Percentiles rank a stretch among this genome's conserved stretches.
Conservation (phyloP, 2,888 invertebrate species). For the Physocephala rufipes region DNA sequence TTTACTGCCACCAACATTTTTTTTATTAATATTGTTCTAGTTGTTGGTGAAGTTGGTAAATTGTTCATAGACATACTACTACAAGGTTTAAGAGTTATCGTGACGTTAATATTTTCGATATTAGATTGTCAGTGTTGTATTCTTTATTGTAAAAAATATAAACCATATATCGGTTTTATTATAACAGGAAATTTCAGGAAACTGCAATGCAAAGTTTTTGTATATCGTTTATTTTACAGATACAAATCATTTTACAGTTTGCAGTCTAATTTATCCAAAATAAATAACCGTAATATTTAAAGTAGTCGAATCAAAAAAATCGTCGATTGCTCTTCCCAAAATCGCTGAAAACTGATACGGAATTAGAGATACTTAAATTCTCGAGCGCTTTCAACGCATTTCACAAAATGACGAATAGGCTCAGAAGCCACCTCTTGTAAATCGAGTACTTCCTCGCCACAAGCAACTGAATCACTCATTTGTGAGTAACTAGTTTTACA, state of each 20-base stretch:
- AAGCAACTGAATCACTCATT: not conserved
- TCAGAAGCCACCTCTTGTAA: conserved; percentile 18
- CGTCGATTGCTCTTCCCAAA: too few species aligned
- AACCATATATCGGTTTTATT: not conserved
- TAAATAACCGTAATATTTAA: too few species aligned
- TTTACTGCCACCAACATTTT: not conserved
- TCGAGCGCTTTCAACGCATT: conserved; percentile 40
- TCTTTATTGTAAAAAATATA: not conserved
- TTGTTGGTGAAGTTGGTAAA: not conserved
- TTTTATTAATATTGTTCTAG: conserved; percentile 7
- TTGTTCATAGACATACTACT: not conserved
- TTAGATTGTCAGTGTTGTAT: too few species aligned
- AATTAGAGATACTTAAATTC: too few species aligned
- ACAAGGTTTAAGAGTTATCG: not conserved
- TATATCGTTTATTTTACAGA: too few species aligned
- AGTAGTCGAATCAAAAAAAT: too few species aligned
- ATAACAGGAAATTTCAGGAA: too few species aligned
- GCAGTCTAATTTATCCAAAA: too few species aligned
- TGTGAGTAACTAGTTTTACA: not conserved
- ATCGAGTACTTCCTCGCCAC: conserved; percentile 26
- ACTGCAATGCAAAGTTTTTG: too few species aligned
- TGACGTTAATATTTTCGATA: too few species aligned
- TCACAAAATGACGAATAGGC: conserved; percentile 27
- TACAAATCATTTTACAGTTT: too few species aligned
- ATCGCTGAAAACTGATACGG: too few species aligned